Evolutionary conservation across 1,140 invertebrate species (phyloP).

Genomic region (Micrasema longulum): DNA sequence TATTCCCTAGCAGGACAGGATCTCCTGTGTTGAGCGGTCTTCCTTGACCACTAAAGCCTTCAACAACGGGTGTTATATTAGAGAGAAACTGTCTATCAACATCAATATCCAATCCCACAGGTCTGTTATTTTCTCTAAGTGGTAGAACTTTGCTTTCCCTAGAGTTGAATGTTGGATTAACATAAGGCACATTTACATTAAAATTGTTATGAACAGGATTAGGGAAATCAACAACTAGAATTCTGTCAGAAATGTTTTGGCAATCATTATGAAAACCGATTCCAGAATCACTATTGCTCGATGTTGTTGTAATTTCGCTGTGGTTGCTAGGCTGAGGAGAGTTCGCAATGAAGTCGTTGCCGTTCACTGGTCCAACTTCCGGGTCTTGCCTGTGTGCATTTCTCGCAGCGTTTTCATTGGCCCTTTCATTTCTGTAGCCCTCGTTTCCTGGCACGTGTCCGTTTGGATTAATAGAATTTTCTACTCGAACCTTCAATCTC

Average conservation of each 20-base stretch:
- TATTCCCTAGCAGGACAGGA: constrained; percentile 58
- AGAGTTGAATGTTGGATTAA: constrained; percentile 51
- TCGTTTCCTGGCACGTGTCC: constrained; percentile 21
- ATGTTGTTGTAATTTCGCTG: constrained; percentile 85
- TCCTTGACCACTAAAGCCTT: constrained; percentile 65
- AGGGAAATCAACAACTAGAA: constrained; percentile 84
- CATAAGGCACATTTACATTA: constrained; percentile 53
- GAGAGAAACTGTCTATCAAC: constrained; percentile 63
- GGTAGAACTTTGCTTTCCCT: constrained; percentile 61
- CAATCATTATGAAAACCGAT: constrained; percentile 92
- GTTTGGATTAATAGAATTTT: constrained; percentile 40
- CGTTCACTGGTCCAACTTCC: constrained; percentile 53
- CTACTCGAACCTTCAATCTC: constrained; percentile 51
- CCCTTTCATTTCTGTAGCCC: constrained; percentile 30
- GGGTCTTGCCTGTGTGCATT: constrained; percentile 51
- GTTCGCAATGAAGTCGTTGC: constrained; percentile 68
- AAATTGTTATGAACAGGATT: constrained; percentile 56
- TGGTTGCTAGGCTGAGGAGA: constrained; percentile 86
- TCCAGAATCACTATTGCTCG: constrained; percentile 94
- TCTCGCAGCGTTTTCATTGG: constrained; percentile 35
- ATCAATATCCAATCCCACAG: constrained; percentile 63
- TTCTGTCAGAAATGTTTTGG: constrained; percentile 83
- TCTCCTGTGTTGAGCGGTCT: constrained; percentile 62
- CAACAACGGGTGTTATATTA: constrained; percentile 66
- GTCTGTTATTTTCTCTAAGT: constrained; percentile 53